Base-by-base conservation (phyloP, 2,888 invertebrate species). In the Cylloceria caligata region DNA sequence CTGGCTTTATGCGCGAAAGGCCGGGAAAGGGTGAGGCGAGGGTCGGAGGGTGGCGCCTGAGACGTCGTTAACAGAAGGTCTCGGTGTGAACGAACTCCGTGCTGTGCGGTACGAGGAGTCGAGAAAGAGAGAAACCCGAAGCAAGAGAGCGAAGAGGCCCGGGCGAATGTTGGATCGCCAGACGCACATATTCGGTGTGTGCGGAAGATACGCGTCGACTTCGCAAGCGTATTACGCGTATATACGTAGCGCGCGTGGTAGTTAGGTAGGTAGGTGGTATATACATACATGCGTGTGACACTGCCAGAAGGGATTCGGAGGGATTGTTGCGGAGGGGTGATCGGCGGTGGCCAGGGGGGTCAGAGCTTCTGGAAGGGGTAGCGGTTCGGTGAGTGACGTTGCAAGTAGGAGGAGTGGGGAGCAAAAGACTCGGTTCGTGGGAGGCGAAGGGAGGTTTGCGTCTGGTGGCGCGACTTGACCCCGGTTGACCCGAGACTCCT, bases 381-480 rank as follows among this genome's bases (percentile, higher is more conserved):
- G 74, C 30, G 78, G 52, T 69, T 65, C 77, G 72, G 71, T 73
- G 73, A 72, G 74, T 77, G 80, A 83, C 80, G 80, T 62, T 83
- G 72, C 52, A 45, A 76, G 81, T 84, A 77, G 30, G 55, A 55
- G 60, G 77, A 80, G 80, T 30, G 75, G 84, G 69, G 81, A 71
- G 85, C 83, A 85, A 73, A 84, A 85, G 83, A 87, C 86, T 84
- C 86, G 86, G 88, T 85, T 83, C 83, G 84, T 85, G 84, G 87
- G 86, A 72, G 76, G 60, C 52, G 69, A 75, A 87, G 88, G 88
- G 90, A 88, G 90, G 91, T 89, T 90, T 91, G 92, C 91, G 92
- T 92, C 92, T 92, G 92, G 91, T 91, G 89, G 91, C 90, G 91
- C 92, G 91, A 92, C 92, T 92, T 92, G 92, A 92, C 92, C 92